phyloP scores from a whole-genome alignment of 2,113 vertebrate species.

The Casuarius casuarius region DNA sequence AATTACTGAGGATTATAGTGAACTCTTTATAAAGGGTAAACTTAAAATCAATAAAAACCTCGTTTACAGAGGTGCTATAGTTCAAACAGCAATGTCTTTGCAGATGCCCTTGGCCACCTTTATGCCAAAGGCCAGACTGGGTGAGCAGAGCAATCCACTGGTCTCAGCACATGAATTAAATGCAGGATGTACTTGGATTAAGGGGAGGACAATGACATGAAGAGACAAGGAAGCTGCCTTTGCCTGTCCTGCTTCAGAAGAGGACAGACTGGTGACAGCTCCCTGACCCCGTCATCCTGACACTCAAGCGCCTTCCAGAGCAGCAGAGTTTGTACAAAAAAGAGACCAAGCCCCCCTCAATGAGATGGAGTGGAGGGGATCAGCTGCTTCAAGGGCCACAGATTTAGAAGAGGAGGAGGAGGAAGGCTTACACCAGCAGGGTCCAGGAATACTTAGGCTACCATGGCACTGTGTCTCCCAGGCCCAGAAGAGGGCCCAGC shows the following conservation, averaged over 20 bases:
- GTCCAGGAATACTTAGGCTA: too few species aligned
- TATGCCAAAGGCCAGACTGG: fast-evolving
- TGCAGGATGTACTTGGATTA: not conserved
- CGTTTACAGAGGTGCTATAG: not conserved
- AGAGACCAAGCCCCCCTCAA: fast-evolving
- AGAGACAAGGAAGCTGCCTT: not conserved
- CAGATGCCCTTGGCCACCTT: fast-evolving
- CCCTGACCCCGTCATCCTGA: fast-evolving
- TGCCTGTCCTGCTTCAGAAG: fast-evolving
- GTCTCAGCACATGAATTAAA: fast-evolving
- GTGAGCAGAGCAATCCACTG: not conserved
- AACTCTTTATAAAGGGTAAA: not conserved
- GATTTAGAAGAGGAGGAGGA: not conserved
- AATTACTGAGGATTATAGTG: fast-evolving
- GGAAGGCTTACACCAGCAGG: too few species aligned
- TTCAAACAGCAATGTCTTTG: fast-evolving
- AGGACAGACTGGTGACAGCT: not conserved
- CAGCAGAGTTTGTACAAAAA: not conserved
- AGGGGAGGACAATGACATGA: fast-evolving
- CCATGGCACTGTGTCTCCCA: too few species aligned
- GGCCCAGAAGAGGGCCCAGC: too few species aligned
- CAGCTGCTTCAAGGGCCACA: fast-evolving
- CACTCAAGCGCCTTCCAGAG: not conserved
- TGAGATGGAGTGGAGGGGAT: fast-evolving
- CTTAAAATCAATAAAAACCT: not conserved